Evolutionary conservation across 2,888 invertebrate species (phyloP).

Genomic region (Andricus quercusramuli): DNA sequence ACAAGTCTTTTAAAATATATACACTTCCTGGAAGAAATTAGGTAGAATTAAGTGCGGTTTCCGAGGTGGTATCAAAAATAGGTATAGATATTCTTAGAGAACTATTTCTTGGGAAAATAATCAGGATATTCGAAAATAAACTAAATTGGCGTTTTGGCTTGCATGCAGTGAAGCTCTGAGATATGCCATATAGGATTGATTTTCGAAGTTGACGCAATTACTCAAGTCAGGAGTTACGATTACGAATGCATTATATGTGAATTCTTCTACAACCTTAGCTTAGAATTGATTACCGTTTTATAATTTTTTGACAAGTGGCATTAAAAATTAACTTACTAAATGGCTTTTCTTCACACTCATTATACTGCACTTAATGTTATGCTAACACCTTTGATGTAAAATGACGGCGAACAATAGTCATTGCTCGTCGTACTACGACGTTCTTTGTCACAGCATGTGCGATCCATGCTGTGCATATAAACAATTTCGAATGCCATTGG

Average conservation of each 20-base stretch:
- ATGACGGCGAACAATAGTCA: conserved; percentile 38
- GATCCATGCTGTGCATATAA: conserved; percentile 40
- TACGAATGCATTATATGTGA: not conserved
- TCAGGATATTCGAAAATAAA: conserved; percentile 1
- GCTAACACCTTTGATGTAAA: conserved; percentile 27
- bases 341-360: not conserved
- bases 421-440: conserved; percentile 34
- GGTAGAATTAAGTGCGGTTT: not conserved
- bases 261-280: not conserved
- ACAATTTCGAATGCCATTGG: conserved; percentile 46
- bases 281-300: not conserved
- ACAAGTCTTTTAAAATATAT: not conserved
- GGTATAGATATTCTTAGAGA: not conserved
- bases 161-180: not conserved
- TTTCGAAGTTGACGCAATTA: not conserved
- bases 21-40: not conserved
- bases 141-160: not conserved
- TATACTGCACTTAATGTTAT: conserved; percentile 24
- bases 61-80: not conserved
- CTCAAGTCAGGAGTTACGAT: not conserved
- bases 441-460: conserved; percentile 41
- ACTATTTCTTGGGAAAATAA: not conserved
- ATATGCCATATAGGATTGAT: not conserved
- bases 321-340: not conserved
- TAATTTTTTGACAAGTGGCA: not conserved